These are phyloP conservation scores for Amphimallon solstitiale DNA, from an alignment of 2,888 invertebrate species.

Conservation along the genomic window DNA sequence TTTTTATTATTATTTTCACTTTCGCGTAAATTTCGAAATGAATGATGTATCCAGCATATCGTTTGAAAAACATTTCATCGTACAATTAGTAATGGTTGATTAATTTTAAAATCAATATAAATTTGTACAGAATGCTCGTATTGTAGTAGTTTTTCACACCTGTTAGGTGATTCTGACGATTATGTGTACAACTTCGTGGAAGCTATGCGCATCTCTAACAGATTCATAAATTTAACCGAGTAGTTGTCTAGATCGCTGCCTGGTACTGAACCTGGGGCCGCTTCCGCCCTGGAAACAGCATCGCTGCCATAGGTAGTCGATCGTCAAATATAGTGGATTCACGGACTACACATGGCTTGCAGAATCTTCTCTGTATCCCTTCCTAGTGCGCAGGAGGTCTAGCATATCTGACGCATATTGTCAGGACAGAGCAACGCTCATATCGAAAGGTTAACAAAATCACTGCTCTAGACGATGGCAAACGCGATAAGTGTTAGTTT, in stretches of 20 bases:
- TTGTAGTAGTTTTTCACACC: no score
- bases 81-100: no score
- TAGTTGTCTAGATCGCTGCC: slow-evolving; percentile 37
- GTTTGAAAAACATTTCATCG: no score
- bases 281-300: slow-evolving; percentile 34
- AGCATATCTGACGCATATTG: slow-evolving; percentile 32
- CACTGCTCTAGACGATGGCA: slow-evolving; percentile 38
- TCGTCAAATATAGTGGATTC: slow-evolving; percentile 34
- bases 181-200: neutral
- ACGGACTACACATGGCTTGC: slow-evolving; percentile 36
- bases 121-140: no score
- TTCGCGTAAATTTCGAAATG: no score
- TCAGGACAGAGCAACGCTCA: slow-evolving; percentile 38
- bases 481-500: slow-evolving; percentile 38
- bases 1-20: no score
- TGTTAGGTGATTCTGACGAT: neutral
- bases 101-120: no score
- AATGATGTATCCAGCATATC: no score
- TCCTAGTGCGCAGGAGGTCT: slow-evolving; percentile 34
- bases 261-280: slow-evolving; percentile 37
- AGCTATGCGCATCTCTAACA: slow-evolving; percentile 31
- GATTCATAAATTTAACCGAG: slow-evolving; percentile 34
- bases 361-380: slow-evolving; percentile 37
- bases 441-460: slow-evolving; percentile 35
- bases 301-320: slow-evolving; percentile 35